phyloP scores from a whole-genome alignment of 2,888 invertebrate species.

The Neoaliturus tenellus region DNA sequence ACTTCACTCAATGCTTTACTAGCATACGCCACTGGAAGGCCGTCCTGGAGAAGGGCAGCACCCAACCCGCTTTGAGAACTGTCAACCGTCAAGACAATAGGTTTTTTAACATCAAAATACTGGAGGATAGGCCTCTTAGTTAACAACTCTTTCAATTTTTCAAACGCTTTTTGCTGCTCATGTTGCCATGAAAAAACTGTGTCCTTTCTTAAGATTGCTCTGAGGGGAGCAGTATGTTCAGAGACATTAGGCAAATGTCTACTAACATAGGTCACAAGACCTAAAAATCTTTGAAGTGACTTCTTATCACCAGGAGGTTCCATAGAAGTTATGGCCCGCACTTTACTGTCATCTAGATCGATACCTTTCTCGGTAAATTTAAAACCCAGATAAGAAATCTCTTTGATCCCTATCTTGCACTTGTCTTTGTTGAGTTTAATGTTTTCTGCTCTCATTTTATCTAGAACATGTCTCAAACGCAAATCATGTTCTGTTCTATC shows the following conservation, averaged over 20 bases:
- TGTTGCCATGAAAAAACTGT: constrained; percentile 58
- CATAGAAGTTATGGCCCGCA: constrained; percentile 64
- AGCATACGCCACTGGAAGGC: constrained; percentile 38
- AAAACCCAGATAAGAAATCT: constrained; percentile 11
- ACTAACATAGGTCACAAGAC: constrained; percentile 65
- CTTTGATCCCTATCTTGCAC: constrained; percentile 9
- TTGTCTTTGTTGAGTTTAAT: constrained; percentile 43
- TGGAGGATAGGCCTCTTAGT: constrained; percentile 16
- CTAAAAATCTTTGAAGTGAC: constrained; percentile 67
- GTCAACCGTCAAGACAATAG: constrained; percentile 4
- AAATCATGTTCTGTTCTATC: not conserved
- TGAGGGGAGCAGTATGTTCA: constrained; percentile 58
- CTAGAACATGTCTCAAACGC: not conserved
- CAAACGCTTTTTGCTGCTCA: constrained; percentile 56
- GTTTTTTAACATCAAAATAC: constrained; percentile 43
- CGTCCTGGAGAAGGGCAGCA: constrained; percentile 6
- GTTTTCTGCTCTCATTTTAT: constrained; percentile 19
- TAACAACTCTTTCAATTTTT: constrained; percentile 39
- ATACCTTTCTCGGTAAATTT: constrained; percentile 18
- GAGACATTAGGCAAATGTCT: constrained; percentile 66
- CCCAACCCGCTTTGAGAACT: constrained; percentile 15
- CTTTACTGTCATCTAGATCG: constrained; percentile 55
- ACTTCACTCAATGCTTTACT: constrained; percentile 16
- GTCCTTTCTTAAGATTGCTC: constrained; percentile 63
- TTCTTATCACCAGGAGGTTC: constrained; percentile 64